These are phyloP conservation scores for Tetragnatha montana DNA, from an alignment of 2,888 invertebrate genomes.

Conservation along the genomic window DNA sequence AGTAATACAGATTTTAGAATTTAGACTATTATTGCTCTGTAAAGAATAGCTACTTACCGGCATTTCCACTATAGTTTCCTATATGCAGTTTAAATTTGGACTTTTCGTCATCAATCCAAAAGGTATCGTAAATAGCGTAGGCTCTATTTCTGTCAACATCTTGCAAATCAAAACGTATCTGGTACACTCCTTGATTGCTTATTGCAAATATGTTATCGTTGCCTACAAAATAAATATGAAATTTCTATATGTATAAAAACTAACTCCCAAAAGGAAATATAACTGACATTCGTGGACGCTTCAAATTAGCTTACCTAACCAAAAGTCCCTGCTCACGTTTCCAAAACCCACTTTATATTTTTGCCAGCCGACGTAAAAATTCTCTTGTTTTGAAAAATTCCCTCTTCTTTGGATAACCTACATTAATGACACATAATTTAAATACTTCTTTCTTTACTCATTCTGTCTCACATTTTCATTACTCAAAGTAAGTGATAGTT, in stretches of 20 bases:
- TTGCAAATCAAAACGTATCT: constrained; percentile 11
- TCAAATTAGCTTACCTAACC: constrained; percentile 6
- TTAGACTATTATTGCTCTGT: neutral
- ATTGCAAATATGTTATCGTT: constrained; percentile 19
- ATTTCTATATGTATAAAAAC: neutral
- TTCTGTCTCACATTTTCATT: neutral
- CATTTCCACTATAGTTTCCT: constrained; percentile 10
- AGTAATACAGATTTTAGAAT: neutral
- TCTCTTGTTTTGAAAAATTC: constrained; percentile 6
- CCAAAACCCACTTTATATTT: constrained; percentile 17
- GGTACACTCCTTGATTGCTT: constrained; percentile 16
- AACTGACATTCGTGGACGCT: neutral
- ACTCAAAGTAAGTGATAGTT: too few species aligned
- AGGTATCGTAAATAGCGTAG: constrained; percentile 2
- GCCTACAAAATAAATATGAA: neutral
- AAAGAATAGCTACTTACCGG: neutral
- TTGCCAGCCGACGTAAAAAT: constrained; percentile 15
- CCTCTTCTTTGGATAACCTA: constrained; percentile 36
- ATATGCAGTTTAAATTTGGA: constrained; percentile 4
- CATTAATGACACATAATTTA: neutral
- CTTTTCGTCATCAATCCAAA: constrained; percentile 15
- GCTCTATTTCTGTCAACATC: neutral
- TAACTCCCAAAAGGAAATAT: neutral
- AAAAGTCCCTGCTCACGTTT: neutral
- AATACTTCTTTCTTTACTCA: neutral